These are phyloP conservation scores for Tenebrosternarchus preto DNA, from an alignment of 2,113 vertebrate genomes.

Conservation along the genomic window DNA sequence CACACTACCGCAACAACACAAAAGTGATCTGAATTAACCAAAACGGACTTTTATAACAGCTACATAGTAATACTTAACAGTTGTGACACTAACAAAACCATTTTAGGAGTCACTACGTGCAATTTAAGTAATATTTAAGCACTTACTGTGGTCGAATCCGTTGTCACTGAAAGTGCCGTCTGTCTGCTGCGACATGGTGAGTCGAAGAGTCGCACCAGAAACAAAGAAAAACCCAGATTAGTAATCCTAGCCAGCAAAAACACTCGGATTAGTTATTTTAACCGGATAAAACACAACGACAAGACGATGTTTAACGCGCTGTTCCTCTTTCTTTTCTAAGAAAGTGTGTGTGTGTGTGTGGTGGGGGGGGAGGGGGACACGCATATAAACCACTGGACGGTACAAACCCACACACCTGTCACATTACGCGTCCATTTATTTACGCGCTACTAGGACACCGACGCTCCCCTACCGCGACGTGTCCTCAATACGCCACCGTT, in stretches of 20 bases:
- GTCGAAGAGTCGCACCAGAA: constrained; percentile 41
- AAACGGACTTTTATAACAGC: not conserved
- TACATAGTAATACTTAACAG: too few species aligned
- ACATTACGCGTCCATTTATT: constrained; percentile 22
- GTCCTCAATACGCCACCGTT: too few species aligned
- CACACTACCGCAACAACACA: not conserved
- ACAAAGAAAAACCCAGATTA: constrained; percentile 32
- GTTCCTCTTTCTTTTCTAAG: not conserved
- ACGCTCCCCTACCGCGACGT: constrained; percentile 22
- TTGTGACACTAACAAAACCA: too few species aligned
- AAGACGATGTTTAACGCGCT: not conserved
- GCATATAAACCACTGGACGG: not conserved
- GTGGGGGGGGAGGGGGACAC: not conserved
- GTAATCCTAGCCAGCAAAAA: not conserved
- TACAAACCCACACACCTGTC: constrained; percentile 2
- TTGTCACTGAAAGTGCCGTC: constrained; percentile 75
- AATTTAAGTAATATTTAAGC: not conserved
- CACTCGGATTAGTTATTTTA: not conserved
- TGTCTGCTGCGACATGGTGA: constrained; percentile 70
- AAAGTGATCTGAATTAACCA: too few species aligned
- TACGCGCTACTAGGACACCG: constrained; percentile 30
- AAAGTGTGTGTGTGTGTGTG: too few species aligned
- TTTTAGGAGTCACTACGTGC: too few species aligned
- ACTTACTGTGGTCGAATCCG: constrained; percentile 79
- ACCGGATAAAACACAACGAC: constrained; percentile 5